Percentiles rank a stretch among this genome's conserved stretches.
phyloP scores from a whole-genome alignment of 1,140 invertebrate species.

The Heliconius hewitsoni region DNA sequence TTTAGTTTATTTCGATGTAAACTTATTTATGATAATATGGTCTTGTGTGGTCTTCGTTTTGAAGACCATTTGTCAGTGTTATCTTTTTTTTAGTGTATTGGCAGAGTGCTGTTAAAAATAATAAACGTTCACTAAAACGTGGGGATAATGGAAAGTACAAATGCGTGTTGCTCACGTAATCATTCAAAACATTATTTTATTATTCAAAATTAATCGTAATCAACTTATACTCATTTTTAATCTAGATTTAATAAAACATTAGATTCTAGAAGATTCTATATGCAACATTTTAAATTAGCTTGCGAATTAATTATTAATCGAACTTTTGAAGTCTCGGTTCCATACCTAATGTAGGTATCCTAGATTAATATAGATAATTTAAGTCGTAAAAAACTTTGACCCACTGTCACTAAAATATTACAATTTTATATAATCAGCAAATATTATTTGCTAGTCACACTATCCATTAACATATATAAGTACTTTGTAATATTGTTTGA shows the following conservation, averaged over 20 bases:
- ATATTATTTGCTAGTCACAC: slow-evolving; percentile 80
- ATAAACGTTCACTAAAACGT: slow-evolving; percentile 47
- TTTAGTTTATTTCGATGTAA: neutral
- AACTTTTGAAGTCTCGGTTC: slow-evolving; percentile 61
- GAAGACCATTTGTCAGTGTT: neutral
- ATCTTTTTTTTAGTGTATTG: slow-evolving; percentile 56
- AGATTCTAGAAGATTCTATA: slow-evolving; percentile 30
- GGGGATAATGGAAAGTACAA: slow-evolving; percentile 71
- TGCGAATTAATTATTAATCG: slow-evolving; percentile 45
- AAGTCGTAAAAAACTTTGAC: slow-evolving; percentile 64
- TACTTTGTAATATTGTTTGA: slow-evolving; percentile 79
- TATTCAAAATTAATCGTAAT: slow-evolving; percentile 66
- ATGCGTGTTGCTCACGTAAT: slow-evolving; percentile 73
- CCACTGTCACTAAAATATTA: slow-evolving; percentile 74
- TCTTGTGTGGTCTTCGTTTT: neutral
- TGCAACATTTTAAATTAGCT: slow-evolving; percentile 47
- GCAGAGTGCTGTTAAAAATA: slow-evolving; percentile 50
- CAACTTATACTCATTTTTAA: slow-evolving; percentile 73
- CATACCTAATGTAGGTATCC: slow-evolving; percentile 69
- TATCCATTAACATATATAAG: slow-evolving; percentile 74
- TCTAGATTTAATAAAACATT: slow-evolving; percentile 50
- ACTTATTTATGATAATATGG: neutral
- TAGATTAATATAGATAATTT: slow-evolving; percentile 61
- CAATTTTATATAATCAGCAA: slow-evolving; percentile 70
- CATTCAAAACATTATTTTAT: slow-evolving; percentile 51